Base-by-base conservation (phyloP, 92 coral and sea anemone species). In the Umimayanthus kanabou region DNA sequence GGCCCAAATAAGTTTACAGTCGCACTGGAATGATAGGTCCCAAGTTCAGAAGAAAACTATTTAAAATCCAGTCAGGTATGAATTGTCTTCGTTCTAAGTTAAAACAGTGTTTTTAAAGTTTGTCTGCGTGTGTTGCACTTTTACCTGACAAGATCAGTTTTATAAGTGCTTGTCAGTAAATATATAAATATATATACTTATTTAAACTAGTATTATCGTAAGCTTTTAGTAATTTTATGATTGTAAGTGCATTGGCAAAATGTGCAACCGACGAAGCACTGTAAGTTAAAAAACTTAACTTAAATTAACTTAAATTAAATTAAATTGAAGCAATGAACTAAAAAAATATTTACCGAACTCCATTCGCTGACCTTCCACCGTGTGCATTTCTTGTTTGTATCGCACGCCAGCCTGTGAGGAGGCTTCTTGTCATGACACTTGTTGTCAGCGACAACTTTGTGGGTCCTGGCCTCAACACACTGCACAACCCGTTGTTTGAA, bases 391-490 rank as follows among this genome's bases (percentile, higher is more conserved):
- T 83, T 83, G 78, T 70, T 47, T 25, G 87, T 29, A n/a, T 70
- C 65, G 37, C 87, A 83, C 29, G 70, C 87, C 28, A 45, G 10
- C 73, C 67, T 71, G 77, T 83, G 43, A 71, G 6, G 87, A 14
- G 87, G 87, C 61, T 71, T 70, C 22, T 71, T 45, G 39, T 47
- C 66, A 28, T 69, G 77, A 71, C 87, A 83, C 37, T 26, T 47
- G 76, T 22, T 70, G 55, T 83, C 69, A 70, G 79, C 61, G 39
- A 83, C 61, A 67, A 71, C 55, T 39, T 16, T 45, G 14, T 43
- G 53, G 20, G 87, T 83, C 4, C 53, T 30, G 13, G 77, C 43
- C 79, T 83, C 87, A 28, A 83, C 87, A 71, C 87, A 83, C 87
- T 83, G 87, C 9, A 83, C 87, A 16, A 26, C 29, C 76, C 87